Evolutionary conservation across 2,888 invertebrate species (phyloP), one percentile per base, ranked within the genome.

Genomic region (Zaprionus bogoriensis): DNA sequence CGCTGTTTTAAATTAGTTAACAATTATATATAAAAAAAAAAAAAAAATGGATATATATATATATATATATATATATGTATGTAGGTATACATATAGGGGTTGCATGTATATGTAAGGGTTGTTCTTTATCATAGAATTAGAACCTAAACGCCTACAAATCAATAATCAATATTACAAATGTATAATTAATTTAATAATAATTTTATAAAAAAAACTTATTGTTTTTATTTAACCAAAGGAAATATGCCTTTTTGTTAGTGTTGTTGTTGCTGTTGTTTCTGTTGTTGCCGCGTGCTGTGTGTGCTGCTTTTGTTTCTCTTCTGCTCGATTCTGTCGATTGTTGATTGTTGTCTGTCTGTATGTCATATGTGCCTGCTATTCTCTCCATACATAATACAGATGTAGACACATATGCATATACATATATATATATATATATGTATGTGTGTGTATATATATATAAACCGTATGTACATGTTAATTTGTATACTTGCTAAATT

Each of bases 1-100:
- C 38, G 39, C 66, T 47, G 59, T 41, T 64, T 73, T 85, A 82
- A 76, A 79, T 81, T 84, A 79, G 68, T 78, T 85, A 84, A 79
- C 85, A 84, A 74, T 42, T 63, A 50, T 77, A 74, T 53, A 32
- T 53, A 71, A 70, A 73, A 67, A 63, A 51, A 39, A 12, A 38
- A 22, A 28, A 19, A 12, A 17, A 10, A 45, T 38, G 12, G 10
- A 17, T 38, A 17, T 25, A 4, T 48, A 10, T 36, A 19, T 17
- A 9, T 38, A 38, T 19, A 39, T 39, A 20, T 39, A 4, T 39
- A 2, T 39, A 4, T 19, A 14, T 14, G 17, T 19, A 17, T 36
- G 14, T 12, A 36, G 7, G 9, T 7, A 36, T 36, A 36, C 7
- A 36, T 36, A 14, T 19, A 3, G n/a, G n/a, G n/a, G n/a, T n/a